Percentiles rank a stretch among this genome's conserved stretches.
Evolutionary conservation across 2,888 invertebrate species (phyloP).

Genomic region (Thysanoteuthis rhombus): DNA sequence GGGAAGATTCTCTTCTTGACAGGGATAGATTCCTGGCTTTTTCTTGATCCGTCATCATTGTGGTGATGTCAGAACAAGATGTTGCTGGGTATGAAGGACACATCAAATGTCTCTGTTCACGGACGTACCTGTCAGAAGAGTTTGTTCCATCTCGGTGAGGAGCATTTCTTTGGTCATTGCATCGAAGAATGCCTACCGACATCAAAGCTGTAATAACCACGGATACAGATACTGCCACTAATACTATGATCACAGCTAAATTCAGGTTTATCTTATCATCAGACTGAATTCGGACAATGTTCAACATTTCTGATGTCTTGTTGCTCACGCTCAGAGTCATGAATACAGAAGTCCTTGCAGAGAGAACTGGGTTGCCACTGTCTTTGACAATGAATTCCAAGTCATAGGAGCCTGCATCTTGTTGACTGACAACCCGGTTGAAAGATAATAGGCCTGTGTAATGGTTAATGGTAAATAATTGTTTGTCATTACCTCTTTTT

Average conservation of each 20-base stretch:
- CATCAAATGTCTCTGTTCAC: conserved; percentile 12
- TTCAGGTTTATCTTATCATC: neutral
- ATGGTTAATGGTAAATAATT: neutral
- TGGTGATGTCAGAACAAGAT: conserved; percentile 12
- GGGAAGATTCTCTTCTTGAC: neutral
- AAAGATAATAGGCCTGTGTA: neutral
- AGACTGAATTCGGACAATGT: neutral
- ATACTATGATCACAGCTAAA: neutral
- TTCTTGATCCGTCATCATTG: neutral
- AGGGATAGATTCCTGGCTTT: neutral
- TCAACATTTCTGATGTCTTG: neutral
- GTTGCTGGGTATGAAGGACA: neutral
- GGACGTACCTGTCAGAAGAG: neutral
- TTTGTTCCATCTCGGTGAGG: neutral
- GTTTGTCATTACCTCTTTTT: neutral
- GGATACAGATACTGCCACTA: neutral
- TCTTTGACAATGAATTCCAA: neutral
- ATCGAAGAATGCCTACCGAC: neutral
- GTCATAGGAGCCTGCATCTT: neutral
- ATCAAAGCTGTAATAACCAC: neutral
- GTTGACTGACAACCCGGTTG: neutral
- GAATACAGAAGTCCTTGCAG: neutral
- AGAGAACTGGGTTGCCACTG: neutral
- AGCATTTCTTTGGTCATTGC: neutral
- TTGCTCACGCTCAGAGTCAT: neutral